Base-by-base conservation (phyloP, 2,113 vertebrate genomes). In the Tupaia chinensis region DNA sequence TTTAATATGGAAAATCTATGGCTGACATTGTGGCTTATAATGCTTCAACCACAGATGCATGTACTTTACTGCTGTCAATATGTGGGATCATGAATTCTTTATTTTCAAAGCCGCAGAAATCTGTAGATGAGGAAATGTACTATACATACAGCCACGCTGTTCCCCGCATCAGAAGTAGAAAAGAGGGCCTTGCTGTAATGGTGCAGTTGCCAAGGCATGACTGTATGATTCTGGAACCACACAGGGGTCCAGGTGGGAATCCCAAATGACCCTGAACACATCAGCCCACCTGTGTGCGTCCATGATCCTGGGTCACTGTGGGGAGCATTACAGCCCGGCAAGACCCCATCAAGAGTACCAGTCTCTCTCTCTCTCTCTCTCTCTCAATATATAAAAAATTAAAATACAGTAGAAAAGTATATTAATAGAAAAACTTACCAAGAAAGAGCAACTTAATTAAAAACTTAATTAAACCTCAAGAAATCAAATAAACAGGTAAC, bases 1-100 rank as follows among this genome's bases (percentile, higher is more conserved):
- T 77, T 93, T 94, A 86, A 93, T 65, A 83, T 81, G 66, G 4
- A 74, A 93, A 92, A 82, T 65, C n/a, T 16, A 32, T 72, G 66
- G 56, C 58, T 70, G 73, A 83, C 83, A 74, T 0, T 87, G n/a
- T 78, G 19, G 94, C 80, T 63, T 80, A 20, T 17, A 58, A 69
- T 25, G 7, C 17, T 94, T 74, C 78, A 89, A 54, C 34, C 68
- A 72, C 29, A 79, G n/a, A 56, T 88, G 53, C 1, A 54, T 34
- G 87, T 63, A 56, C 15, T 90, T 87, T 56, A 17, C 44, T 73
- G 82, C 7, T 61, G 15, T 88, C 76, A 85, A 25, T 86, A 87
- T 11, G 7, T 29, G 12, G 44, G 23, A 73, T 80, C 22, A 78
- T 68, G 53, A 69, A 73, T 93, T 94, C 17, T 77, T 95, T 89